Evolutionary conservation across 2,888 invertebrate genomes (phyloP), one percentile per base, ranked within the genome.

Genomic region (Limnephilus auricula): DNA sequence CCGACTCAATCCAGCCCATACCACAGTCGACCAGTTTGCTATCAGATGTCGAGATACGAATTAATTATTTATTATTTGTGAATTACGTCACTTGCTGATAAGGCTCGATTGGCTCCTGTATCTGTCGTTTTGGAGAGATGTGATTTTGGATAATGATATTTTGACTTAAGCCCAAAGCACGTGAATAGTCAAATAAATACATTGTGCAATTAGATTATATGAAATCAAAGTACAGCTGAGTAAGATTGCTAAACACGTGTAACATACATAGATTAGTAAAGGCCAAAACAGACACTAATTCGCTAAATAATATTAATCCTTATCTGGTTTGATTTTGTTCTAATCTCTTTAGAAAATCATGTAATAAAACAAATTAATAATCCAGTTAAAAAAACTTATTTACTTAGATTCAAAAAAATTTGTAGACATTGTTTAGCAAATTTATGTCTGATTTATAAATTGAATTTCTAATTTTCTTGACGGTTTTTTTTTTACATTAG

Each of bases 41-140:
- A 82, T 82, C 82, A 34, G 82, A 82, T 12, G 2, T 82, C 32
- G 82, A 82, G 82, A 82, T 82, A 82, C 82, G 82, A 37, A 34
- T 82, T 32, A 82, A 82, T 82, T 32, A 82, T 65, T 65, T 65
- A 65, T 65, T 65, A 65, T 65, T 65, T 25, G 65, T 65, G 65
- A 65, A 65, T 65, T 65, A 65, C 65, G 65, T 65, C 65, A 65
- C 25, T 6, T n/a, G 65, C 65, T 9, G 65, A 65, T 65, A 65
- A 65, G n/a, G n/a, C 65, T 65, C 65, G 0, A n/a, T n/a, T 5
- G 25, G 65, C 65, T 65, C 9, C 65, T 65, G 65, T 65, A 65
- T 65, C 65, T 65, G 25, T 65, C 50, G 6, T 25, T 65, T 65
- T 65, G 65, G 65, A n/a, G 65, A 65, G 65, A 65, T 65, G 9